Percentiles rank a stretch among this genome's conserved stretches.
These are phyloP conservation scores for Erythrocercus mccallii DNA, from an alignment of 2,113 vertebrate species.

Conservation along the genomic window DNA sequence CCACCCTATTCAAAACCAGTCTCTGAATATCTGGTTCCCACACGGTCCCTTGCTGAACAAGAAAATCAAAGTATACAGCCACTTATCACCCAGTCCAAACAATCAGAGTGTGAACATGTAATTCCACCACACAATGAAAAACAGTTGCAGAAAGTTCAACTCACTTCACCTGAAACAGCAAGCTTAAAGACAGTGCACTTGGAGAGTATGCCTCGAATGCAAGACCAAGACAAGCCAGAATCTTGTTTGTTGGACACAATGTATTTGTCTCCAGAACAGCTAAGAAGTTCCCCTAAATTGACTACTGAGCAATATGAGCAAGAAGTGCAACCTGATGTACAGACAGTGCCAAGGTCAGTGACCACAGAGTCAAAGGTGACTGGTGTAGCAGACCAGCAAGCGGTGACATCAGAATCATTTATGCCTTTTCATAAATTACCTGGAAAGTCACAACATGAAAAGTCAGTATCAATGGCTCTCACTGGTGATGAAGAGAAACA, in stretches of 20 bases:
- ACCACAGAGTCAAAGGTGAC: neutral
- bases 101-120: neutral
- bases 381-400: neutral
- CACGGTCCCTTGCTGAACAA: neutral
- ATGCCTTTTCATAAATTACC: neutral
- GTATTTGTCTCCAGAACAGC: constrained; percentile 15
- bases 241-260: neutral
- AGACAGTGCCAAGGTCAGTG: neutral
- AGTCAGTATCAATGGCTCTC: neutral
- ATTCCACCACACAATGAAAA: neutral
- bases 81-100: neutral
- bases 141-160: neutral
- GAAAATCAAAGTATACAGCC: neutral
- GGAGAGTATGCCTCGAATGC: neutral
- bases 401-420: neutral
- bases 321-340: neutral
- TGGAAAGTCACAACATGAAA: neutral
- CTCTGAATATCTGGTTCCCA: neutral
- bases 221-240: neutral
- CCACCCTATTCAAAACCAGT: neutral
- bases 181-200: neutral
- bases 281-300: neutral
- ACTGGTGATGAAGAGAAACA: constrained; percentile 24
- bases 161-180: neutral
- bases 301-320: neutral